These are phyloP conservation scores for Ptiloglossa arizonensis DNA, from an alignment of 1,140 invertebrate genomes.

Conservation along the genomic window DNA sequence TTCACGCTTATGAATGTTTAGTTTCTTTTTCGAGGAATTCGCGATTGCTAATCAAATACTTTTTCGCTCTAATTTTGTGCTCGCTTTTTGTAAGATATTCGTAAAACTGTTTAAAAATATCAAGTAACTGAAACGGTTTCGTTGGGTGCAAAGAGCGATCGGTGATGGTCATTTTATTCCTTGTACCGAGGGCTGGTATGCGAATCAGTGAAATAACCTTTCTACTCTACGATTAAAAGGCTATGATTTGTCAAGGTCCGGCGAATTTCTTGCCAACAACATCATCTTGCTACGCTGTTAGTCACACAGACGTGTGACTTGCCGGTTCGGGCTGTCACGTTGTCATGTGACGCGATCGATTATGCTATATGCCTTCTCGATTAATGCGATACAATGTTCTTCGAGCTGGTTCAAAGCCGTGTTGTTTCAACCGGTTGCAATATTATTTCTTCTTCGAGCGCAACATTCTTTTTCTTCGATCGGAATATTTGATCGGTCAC, in stretches of 20 bases:
- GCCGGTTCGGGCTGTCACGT: neutral
- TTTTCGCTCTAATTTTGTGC: too few relatives aligned
- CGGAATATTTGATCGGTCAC: too few relatives aligned
- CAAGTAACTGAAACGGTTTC: too few relatives aligned
- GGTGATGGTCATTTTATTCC: too few relatives aligned
- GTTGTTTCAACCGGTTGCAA: too few relatives aligned
- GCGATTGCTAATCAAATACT: too few relatives aligned
- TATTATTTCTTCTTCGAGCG: too few relatives aligned
- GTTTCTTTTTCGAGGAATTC: too few relatives aligned
- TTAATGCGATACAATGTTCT: neutral
- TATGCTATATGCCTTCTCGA: conserved; percentile 2
- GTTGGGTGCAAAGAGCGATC: too few relatives aligned
- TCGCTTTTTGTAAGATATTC: neutral
- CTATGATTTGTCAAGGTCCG: conserved; percentile 8
- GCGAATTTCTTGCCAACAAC: conserved; percentile 7
- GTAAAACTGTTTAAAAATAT: too few relatives aligned
- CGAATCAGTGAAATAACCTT: neutral
- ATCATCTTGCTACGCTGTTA: neutral
- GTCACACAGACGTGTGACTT: neutral
- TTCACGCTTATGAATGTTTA: too few relatives aligned
- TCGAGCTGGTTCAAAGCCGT: neutral
- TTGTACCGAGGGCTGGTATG: neutral
- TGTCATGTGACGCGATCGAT: conserved; percentile 4
- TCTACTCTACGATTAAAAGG: neutral
- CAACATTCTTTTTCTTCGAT: too few relatives aligned